Evolutionary conservation across 2,888 invertebrate species (phyloP).

Genomic region (Scelioninae gen. 1): DNA sequence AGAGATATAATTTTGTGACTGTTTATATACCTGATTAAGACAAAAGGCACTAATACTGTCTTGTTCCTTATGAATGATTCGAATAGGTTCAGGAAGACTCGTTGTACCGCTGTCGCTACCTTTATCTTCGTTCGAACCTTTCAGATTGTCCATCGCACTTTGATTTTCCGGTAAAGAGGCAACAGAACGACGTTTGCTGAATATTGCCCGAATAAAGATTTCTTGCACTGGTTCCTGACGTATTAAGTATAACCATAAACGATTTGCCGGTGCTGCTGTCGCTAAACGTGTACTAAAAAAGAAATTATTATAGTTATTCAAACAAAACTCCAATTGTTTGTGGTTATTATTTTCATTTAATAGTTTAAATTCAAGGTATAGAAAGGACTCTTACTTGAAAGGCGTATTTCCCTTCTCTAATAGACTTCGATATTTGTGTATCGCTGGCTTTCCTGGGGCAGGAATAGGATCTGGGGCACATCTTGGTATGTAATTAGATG

Average conservation of each 20-base stretch:
- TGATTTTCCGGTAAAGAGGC: conserved; percentile 85
- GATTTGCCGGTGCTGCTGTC: conserved; percentile 90
- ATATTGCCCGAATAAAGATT: conserved; percentile 97
- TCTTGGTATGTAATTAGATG: conserved; percentile 95
- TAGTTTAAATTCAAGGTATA: conserved; percentile 70
- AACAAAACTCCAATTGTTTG: no score
- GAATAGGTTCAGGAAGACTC: conserved; percentile 91
- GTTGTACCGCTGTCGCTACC: conserved; percentile 82
- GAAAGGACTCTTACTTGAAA: conserved; percentile 92
- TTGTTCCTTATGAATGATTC: conserved; percentile 99
- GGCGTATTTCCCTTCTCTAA: conserved; percentile 97
- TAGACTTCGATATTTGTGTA: conserved; percentile 96
- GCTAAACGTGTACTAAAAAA: conserved; percentile 86
- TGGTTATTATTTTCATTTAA: no score
- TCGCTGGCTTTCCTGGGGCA: conserved; percentile 88
- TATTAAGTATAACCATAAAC: conserved; percentile 97
- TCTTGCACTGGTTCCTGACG: conserved; percentile 96
- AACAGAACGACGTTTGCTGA: conserved; percentile 90
- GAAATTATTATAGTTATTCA: conserved; percentile 9
- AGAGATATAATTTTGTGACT: no score
- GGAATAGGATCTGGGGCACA: conserved; percentile 91
- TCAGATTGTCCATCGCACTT: conserved; percentile 76
- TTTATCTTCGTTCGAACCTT: conserved; percentile 81
- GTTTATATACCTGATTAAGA: conserved; percentile 94
- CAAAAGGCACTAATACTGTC: conserved; percentile 99